These are phyloP conservation scores for Chunga burmeisteri DNA, from an alignment of 2,113 vertebrate species.

Conservation along the genomic window DNA sequence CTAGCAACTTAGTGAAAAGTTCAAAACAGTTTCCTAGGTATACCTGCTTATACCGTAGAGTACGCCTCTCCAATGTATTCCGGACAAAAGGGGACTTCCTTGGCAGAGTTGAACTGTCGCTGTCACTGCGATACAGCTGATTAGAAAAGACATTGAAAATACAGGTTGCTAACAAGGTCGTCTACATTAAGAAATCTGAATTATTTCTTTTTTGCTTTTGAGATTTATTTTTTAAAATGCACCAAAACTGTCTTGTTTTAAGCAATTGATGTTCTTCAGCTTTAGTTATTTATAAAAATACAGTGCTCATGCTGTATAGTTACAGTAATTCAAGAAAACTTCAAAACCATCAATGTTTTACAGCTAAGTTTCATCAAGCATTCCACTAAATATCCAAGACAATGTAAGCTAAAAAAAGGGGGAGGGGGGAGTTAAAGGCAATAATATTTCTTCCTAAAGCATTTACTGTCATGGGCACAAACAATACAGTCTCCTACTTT, in stretches of 20 bases:
- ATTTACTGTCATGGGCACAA: neutral
- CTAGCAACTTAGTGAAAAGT: neutral
- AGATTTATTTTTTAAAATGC: neutral
- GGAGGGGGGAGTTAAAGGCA: neutral
- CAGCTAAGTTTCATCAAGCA: neutral
- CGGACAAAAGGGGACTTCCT: slow-evolving; percentile 93
- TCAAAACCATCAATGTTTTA: neutral
- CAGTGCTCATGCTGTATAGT: neutral
- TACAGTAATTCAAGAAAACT: neutral
- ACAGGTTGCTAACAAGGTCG: neutral
- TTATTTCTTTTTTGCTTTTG: neutral
- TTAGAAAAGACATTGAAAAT: neutral
- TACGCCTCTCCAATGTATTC: slow-evolving; percentile 93
- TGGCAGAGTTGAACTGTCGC: slow-evolving; percentile 96
- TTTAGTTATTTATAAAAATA: neutral
- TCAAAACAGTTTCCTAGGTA: neutral
- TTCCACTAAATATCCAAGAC: neutral
- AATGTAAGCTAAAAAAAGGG: neutral
- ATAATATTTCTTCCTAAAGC: neutral
- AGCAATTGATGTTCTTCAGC: neutral
- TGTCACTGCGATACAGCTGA: slow-evolving; percentile 97
- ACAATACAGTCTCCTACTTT: neutral
- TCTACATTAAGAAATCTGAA: neutral
- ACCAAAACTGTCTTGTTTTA: neutral
- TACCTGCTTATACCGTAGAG: slow-evolving; percentile 94